Conservation (phyloP, 2,888 invertebrate species). For the Hermaeophaga mercurialis region DNA sequence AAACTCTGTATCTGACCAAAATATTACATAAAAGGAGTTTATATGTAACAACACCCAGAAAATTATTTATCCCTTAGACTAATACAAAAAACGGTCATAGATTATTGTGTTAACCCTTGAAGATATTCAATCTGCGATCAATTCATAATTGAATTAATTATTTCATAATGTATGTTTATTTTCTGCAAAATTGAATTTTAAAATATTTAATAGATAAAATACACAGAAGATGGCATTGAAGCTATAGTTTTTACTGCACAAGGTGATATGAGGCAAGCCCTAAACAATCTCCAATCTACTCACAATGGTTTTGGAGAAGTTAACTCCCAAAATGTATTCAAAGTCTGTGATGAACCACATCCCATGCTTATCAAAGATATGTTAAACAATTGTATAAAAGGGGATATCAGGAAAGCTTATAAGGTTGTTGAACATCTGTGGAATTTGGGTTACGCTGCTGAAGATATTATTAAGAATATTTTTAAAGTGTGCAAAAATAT, state of each 20-base stretch:
- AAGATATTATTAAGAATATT: conserved; percentile 94
- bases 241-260: conserved; percentile 98
- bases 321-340: conserved; percentile 93
- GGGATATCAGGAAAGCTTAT: conserved; percentile 85
- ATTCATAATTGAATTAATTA: no score
- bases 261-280: conserved; percentile 96
- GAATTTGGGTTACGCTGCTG: conserved; percentile 93
- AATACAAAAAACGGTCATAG: no score
- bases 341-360: conserved; percentile 99
- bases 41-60: no score
- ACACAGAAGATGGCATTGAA: conserved; percentile 91
- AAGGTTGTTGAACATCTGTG: conserved; percentile 85
- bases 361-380: conserved; percentile 91
- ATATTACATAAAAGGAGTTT: no score
- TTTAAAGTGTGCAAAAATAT: conserved; percentile 92
- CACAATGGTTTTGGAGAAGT: conserved; percentile 91
- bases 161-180: no score
- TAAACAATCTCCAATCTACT: conserved; percentile 97
- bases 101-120: no score
- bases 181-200: no score
- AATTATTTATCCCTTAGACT: no score
- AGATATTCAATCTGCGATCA: no score
- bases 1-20: no score
- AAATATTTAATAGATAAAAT: conserved; percentile 70
- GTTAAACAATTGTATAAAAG: conserved; percentile 80